Conservation (phyloP, 2,797 vertebrate genomes). For the Karalla daura region DNA sequence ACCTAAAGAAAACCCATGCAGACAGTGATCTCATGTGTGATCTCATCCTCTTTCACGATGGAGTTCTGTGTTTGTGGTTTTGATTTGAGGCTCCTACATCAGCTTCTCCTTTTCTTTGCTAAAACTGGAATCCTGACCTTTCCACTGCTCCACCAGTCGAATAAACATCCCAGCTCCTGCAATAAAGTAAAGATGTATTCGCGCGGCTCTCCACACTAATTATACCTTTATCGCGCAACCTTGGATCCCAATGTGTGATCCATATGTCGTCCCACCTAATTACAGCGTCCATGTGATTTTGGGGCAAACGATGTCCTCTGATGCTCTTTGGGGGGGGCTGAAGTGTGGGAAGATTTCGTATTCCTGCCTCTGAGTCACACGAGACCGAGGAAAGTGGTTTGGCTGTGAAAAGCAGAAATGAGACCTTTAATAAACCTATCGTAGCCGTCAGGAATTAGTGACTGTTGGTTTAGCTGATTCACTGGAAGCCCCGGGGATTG, state of each 20-base stretch:
- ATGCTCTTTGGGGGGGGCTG: slow-evolving; percentile 7
- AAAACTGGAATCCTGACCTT: not conserved
- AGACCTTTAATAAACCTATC: slow-evolving; percentile 76
- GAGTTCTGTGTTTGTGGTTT: too few relatives aligned
- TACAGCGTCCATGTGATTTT: slow-evolving; percentile 56
- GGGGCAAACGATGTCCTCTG: slow-evolving; percentile 36
- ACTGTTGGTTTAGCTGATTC: slow-evolving; percentile 82
- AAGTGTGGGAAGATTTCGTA: slow-evolving; percentile 69
- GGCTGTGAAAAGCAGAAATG: slow-evolving; percentile 57
- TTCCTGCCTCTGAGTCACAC: slow-evolving; percentile 63
- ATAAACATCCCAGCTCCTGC: slow-evolving; percentile 8
- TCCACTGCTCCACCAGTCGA: not conserved
- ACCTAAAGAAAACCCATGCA: too few relatives aligned
- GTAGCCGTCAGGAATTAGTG: slow-evolving; percentile 68
- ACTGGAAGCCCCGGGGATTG: slow-evolving; percentile 58
- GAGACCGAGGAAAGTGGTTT: slow-evolving; percentile 63
- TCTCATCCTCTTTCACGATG: too few relatives aligned
- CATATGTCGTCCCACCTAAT: slow-evolving; percentile 65
- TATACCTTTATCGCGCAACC: slow-evolving; percentile 41
- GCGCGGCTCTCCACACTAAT: slow-evolving; percentile 51
- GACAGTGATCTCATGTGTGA: too few relatives aligned
- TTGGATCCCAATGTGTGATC: slow-evolving; percentile 55
- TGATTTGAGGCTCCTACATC: not conserved
- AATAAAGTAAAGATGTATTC: slow-evolving; percentile 21
- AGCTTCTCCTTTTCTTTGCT: not conserved